Percentiles rank a stretch among this genome's conserved stretches.
phyloP scores from a whole-genome alignment of 2,797 vertebrate genomes.

The Peromyscus eremicus region DNA sequence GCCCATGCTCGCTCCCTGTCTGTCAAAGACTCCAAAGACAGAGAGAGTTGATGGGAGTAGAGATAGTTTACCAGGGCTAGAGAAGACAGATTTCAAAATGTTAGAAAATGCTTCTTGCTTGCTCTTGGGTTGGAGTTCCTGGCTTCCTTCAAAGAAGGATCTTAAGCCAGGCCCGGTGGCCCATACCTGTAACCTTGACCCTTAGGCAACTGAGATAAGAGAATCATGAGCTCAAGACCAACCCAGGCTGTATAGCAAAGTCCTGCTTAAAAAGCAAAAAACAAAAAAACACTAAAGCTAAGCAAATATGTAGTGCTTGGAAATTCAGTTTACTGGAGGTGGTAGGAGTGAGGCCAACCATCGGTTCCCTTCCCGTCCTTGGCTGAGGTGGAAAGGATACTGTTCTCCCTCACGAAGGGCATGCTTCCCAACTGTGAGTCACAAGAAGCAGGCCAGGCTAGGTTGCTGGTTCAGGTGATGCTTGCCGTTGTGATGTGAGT shows the following conservation, averaged over 20 bases:
- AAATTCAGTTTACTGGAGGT: not conserved
- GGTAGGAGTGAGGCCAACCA: not conserved
- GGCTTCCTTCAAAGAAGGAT: conserved; percentile 15
- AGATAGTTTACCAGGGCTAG: not conserved
- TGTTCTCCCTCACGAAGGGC: not conserved
- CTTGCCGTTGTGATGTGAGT: not conserved
- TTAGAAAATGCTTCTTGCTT: not conserved
- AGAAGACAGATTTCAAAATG: conserved; percentile 17
- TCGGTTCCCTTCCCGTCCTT: not conserved
- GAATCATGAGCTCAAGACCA: not conserved
- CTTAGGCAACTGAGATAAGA: not conserved
- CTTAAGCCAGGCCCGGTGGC: not conserved
- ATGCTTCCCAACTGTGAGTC: not conserved
- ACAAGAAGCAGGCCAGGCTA: not conserved
- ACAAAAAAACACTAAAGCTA: not conserved
- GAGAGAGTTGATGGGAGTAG: not conserved
- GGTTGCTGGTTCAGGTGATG: not conserved
- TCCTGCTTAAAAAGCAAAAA: not conserved
- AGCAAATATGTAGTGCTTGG: not conserved
- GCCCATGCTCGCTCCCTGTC: not conserved
- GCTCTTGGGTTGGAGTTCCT: not conserved
- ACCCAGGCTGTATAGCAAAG: not conserved
- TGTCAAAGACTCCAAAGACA: not conserved
- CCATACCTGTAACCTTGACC: not conserved
- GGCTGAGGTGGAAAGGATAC: not conserved